Conservation (phyloP, 2,888 invertebrate species). For the Drosophila lutescens region DNA sequence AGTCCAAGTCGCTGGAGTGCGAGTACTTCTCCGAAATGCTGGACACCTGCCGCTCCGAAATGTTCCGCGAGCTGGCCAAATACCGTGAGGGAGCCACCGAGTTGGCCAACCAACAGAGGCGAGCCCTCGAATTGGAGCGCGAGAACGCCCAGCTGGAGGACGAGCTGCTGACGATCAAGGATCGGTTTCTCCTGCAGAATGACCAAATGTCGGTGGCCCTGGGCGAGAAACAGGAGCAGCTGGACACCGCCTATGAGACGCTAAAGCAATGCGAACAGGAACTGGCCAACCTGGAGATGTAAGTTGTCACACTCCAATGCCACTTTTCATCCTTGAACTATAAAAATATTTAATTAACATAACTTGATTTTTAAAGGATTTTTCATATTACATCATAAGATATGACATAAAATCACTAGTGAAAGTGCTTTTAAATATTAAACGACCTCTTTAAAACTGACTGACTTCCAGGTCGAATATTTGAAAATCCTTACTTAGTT, state of each 20-base stretch:
- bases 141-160: conserved; percentile 4
- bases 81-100: neutral
- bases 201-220: conserved; percentile 6
- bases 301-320: neutral
- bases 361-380: too few species aligned
- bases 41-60: neutral
- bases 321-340: too few species aligned
- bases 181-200: neutral
- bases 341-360: too few species aligned
- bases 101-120: conserved; percentile 1
- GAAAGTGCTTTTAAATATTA: too few species aligned
- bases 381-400: too few species aligned
- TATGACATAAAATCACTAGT: too few species aligned
- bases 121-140: neutral
- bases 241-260: conserved; percentile 1
- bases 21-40: neutral
- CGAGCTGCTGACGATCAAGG: neutral
- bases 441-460: too few species aligned
- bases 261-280: neutral
- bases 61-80: neutral
- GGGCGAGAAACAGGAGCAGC: neutral
- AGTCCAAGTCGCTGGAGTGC: neutral
- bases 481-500: too few species aligned
- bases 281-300: neutral
- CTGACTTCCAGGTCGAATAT: too few species aligned